Evolutionary conservation across 2,797 vertebrate species (phyloP).

Genomic region (Menidia menidia): DNA sequence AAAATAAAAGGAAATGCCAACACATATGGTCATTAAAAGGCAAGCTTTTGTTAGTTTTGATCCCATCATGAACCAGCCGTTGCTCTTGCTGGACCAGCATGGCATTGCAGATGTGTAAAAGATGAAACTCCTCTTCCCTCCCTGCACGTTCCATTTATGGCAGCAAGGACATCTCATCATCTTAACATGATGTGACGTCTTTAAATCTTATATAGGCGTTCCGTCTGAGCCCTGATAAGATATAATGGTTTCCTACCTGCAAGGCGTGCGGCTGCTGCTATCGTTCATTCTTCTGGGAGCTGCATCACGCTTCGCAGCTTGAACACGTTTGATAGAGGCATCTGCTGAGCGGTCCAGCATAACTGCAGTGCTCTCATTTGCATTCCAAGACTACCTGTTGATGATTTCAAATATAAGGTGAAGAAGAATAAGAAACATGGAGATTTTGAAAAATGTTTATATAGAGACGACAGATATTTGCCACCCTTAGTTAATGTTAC

Average conservation of each 20-base stretch:
- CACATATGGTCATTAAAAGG: too few species aligned
- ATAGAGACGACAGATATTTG: not conserved
- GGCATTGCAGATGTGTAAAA: constrained; percentile 33
- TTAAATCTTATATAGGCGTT: constrained; percentile 20
- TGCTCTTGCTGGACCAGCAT: constrained; percentile 10
- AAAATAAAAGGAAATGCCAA: too few species aligned
- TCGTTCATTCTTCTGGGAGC: constrained; percentile 38
- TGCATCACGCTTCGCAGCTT: constrained; percentile 37
- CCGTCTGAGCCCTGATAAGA: constrained; percentile 48
- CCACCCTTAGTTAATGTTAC: constrained; percentile 1
- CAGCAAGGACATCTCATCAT: constrained; percentile 38
- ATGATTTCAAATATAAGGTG: constrained; percentile 38
- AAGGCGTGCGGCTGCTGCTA: constrained; percentile 35
- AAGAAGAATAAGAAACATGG: constrained; percentile 7
- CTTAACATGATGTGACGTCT: constrained; percentile 15
- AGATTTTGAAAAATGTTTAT: constrained; percentile 1
- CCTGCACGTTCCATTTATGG: constrained; percentile 12
- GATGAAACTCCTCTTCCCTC: constrained; percentile 24
- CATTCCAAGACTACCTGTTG: constrained; percentile 37
- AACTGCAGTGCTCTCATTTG: constrained; percentile 21
- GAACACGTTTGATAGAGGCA: constrained; percentile 45
- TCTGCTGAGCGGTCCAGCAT: constrained; percentile 36
- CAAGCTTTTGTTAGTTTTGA: not conserved
- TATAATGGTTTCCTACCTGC: constrained; percentile 48
- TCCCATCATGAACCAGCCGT: constrained; percentile 12